Evolutionary conservation across 1,140 invertebrate genomes (phyloP).

Genomic region (Saccostrea glomerata): DNA sequence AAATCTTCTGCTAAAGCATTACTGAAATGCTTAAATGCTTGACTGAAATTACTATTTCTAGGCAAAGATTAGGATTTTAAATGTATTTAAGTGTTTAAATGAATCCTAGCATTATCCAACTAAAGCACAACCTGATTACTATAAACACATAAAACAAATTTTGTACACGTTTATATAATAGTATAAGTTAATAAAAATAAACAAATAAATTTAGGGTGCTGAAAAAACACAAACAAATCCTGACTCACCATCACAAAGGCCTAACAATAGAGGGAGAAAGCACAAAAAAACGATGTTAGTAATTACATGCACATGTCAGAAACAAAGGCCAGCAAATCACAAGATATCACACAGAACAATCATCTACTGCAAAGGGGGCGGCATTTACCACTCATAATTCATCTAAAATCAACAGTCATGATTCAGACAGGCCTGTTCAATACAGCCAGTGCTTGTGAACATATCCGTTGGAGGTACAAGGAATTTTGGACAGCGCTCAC

Average conservation of each 20-base stretch:
- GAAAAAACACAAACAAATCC: not conserved
- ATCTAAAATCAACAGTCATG: too few relatives aligned
- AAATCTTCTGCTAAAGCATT: too few relatives aligned
- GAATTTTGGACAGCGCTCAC: too few relatives aligned
- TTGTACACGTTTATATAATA: not conserved
- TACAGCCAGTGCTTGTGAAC: too few relatives aligned
- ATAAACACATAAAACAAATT: not conserved
- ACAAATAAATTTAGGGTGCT: not conserved
- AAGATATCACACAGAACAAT: not conserved
- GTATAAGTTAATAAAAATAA: not conserved
- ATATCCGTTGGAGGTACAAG: too few relatives aligned
- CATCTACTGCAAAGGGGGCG: not conserved
- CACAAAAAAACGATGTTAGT: constrained; percentile 30
- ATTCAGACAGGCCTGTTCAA: too few relatives aligned
- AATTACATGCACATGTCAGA: constrained; percentile 28
- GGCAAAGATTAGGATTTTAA: too few relatives aligned
- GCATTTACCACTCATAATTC: not conserved
- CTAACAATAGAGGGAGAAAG: constrained; percentile 34
- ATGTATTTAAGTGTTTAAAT: too few relatives aligned
- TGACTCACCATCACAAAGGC: constrained; percentile 40
- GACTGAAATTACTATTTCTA: too few relatives aligned
- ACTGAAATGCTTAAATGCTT: too few relatives aligned
- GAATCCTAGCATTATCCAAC: too few relatives aligned
- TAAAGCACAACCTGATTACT: not conserved
- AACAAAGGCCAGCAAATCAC: not conserved